Evolutionary conservation across 2,888 invertebrate genomes (phyloP), one percentile per base, ranked within the genome.

Genomic region (Erebia ligea): DNA sequence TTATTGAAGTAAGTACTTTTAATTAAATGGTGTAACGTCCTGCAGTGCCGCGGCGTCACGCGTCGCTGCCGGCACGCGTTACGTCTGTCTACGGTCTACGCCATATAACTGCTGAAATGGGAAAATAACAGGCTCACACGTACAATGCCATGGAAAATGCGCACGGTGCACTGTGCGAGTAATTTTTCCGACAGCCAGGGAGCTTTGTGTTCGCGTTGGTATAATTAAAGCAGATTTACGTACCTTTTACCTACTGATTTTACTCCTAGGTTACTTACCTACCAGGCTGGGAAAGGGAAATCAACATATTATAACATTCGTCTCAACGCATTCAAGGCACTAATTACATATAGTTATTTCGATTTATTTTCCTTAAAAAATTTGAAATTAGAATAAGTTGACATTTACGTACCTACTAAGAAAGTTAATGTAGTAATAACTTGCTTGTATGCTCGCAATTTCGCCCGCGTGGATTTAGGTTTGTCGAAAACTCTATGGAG

Each of bases 51-150:
- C n/a, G 54, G 1, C 10, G 54, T 54, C 54, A 54, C 54, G 54
- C 54, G 19, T 19, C 54, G 54, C 54, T 19, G 54, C 54, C 54
- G 13, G 11, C 34, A 34, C 13, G 54, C 54, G 54, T 10, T 3
- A 10, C 2, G 54, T 54, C 54, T 54, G 17, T 19, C 54, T 54
- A 19, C 9, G 10, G 17, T 19, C 54, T 54, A 19, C 9, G 10
- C 19, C 54, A 8, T 54, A 92, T 54, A 92, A 90, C 85, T 87
- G 84, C 84, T 91, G 88, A 90, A 91, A 92, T 92, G 92, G 87
- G 92, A 92, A 92, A 93, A 92, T 92, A 91, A 91, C 92, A 91
- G 91, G 88, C 86, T 89, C 89, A 84, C 83, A 82, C 83, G 57
- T 48, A 91, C 92, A 91, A 91, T 90, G 84, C 88, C 83, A 84